Evolutionary conservation across 2,888 invertebrate species (phyloP).

Genomic region (Lobophora halterata): DNA sequence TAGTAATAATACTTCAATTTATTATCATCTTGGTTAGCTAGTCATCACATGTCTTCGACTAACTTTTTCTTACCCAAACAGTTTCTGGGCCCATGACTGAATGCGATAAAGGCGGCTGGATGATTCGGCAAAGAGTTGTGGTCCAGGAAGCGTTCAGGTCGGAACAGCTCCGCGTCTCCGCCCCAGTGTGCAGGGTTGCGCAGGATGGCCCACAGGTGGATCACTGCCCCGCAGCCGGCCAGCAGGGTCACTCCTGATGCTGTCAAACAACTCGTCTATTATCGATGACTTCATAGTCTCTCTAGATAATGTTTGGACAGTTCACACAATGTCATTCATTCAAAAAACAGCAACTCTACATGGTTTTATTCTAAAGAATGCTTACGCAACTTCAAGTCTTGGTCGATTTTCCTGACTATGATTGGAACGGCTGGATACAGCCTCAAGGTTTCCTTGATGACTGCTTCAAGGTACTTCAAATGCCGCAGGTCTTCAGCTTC

Average conservation of each 20-base stretch:
- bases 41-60: neutral
- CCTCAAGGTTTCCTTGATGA: conserved; percentile 39
- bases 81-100: conserved; percentile 44
- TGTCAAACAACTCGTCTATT: no score
- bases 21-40: no score
- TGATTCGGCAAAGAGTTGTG: conserved; percentile 29
- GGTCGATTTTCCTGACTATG: conserved; percentile 34
- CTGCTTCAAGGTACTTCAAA: conserved; percentile 40
- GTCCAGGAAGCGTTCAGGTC: conserved; percentile 46
- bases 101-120: conserved; percentile 41
- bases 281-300: no score
- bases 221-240: no score
- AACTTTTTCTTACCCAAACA: conserved; percentile 39
- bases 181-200: conserved; percentile 49
- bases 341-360: no score
- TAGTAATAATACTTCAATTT: no score
- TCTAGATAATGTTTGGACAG: no score
- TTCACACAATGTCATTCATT: no score
- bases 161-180: conserved; percentile 39
- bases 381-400: conserved; percentile 35
- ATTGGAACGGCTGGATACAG: conserved; percentile 42
- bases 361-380: no score
- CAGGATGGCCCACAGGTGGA: conserved; percentile 6
- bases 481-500: conserved; percentile 31
- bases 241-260: no score